Percentiles rank a stretch among this genome's conserved stretches.
phyloP scores from a whole-genome alignment of 1,140 invertebrate species.

The Leguminivora glycinivorella region DNA sequence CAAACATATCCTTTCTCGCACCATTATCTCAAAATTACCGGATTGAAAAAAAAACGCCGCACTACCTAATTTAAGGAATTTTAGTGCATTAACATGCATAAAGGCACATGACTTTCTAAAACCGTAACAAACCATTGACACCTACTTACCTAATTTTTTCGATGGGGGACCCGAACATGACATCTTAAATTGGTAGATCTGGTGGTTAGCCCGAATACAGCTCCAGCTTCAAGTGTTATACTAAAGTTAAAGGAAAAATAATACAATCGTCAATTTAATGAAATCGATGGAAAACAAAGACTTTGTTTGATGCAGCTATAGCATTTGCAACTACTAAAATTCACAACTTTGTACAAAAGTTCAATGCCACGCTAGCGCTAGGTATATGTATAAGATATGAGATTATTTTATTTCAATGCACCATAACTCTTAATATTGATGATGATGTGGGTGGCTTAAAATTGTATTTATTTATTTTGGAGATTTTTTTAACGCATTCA shows the following conservation, averaged over 20 bases:
- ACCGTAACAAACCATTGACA: not conserved
- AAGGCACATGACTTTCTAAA: no score
- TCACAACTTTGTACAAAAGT: constrained; percentile 68
- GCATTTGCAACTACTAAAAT: constrained; percentile 26
- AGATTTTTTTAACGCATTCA: no score
- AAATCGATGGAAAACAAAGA: constrained; percentile 30
- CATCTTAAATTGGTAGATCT: constrained; percentile 56
- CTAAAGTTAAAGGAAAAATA: constrained; percentile 58
- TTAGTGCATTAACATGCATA: not conserved
- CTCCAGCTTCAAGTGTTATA: constrained; percentile 55
- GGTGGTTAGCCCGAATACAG: constrained; percentile 43
- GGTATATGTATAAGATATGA: not conserved
- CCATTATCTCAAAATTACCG: not conserved
- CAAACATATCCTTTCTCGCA: not conserved
- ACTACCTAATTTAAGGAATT: no score
- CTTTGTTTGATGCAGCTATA: no score
- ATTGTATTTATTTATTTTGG: no score
- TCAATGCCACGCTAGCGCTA: constrained; percentile 41
- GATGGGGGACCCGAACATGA: not conserved
- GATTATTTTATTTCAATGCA: no score
- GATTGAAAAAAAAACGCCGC: constrained; percentile 6
- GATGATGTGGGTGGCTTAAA: no score
- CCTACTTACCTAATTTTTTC: not conserved
- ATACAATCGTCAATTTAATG: constrained; percentile 33
- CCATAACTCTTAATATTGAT: no score